Conservation (phyloP, 2,797 vertebrate genomes). For the Muscicapa striata region DNA sequence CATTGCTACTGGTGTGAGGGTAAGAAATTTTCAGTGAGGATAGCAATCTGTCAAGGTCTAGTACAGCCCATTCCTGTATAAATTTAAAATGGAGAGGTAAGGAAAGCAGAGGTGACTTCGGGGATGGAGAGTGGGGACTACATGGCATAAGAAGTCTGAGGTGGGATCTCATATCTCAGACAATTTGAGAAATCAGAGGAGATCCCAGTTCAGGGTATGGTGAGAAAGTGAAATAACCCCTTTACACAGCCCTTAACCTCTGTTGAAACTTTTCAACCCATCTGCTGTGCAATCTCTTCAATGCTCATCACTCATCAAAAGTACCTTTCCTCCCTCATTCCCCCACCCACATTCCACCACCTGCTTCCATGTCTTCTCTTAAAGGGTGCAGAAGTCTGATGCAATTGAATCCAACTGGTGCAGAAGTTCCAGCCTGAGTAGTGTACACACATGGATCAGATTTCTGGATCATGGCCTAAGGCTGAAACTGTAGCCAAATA, state of each 20-base stretch:
- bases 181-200: neutral
- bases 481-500: slow-evolving; percentile 51
- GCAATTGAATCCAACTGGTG: neutral
- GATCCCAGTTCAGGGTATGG: neutral
- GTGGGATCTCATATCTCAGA: neutral
- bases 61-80: neutral
- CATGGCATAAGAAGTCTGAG: neutral
- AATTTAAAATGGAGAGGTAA: neutral
- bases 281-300: neutral
- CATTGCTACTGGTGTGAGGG: neutral
- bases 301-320: neutral
- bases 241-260: neutral
- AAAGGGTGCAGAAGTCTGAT: neutral
- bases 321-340: neutral
- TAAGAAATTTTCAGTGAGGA: neutral
- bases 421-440: slow-evolving; percentile 10
- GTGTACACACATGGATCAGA: neutral
- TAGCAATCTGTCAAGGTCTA: neutral
- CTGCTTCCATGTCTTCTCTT: neutral
- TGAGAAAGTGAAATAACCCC: neutral
- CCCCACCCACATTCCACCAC: neutral
- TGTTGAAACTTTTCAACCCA: neutral
- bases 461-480: slow-evolving; percentile 27
- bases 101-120: neutral
- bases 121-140: neutral